These are phyloP conservation scores for Edolisoma coerulescens DNA, from an alignment of 2,113 vertebrate species.

Conservation along the genomic window DNA sequence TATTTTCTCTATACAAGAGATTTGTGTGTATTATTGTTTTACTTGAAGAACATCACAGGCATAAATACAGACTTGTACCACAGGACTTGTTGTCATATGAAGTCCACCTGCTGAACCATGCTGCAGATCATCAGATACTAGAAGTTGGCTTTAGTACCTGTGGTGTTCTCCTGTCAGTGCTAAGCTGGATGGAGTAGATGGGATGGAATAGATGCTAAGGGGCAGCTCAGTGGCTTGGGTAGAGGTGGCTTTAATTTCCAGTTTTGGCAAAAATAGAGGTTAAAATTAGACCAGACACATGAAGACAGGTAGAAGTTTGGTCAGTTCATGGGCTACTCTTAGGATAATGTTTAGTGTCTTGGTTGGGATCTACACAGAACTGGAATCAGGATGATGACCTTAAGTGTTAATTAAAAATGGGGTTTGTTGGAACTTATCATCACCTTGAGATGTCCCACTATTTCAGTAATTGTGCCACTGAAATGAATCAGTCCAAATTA, in stretches of 20 bases:
- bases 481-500: background rate
- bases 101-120: background rate
- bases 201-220: background rate
- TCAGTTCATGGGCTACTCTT: background rate
- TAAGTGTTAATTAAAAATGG: background rate
- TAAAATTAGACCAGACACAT: background rate
- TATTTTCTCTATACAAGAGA: background rate
- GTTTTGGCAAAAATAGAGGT: background rate
- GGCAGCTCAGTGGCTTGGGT: background rate
- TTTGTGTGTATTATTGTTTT: background rate
- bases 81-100: background rate
- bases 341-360: background rate
- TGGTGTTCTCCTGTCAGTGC: background rate
- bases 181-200: background rate
- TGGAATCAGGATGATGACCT: background rate
- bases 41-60: background rate
- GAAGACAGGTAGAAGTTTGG: background rate
- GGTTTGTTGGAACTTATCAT: background rate
- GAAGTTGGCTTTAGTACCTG: background rate
- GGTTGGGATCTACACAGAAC: background rate
- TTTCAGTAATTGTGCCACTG: background rate
- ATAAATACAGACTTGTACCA: background rate
- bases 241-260: background rate
- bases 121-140: background rate
- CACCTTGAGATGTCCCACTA: background rate